Percentiles rank a stretch among this genome's conserved stretches.
Evolutionary conservation across 30 jellyfish, hydroid and myxozoan species (phyloP).

Genomic region (Chrysaora quinquecirrha): DNA sequence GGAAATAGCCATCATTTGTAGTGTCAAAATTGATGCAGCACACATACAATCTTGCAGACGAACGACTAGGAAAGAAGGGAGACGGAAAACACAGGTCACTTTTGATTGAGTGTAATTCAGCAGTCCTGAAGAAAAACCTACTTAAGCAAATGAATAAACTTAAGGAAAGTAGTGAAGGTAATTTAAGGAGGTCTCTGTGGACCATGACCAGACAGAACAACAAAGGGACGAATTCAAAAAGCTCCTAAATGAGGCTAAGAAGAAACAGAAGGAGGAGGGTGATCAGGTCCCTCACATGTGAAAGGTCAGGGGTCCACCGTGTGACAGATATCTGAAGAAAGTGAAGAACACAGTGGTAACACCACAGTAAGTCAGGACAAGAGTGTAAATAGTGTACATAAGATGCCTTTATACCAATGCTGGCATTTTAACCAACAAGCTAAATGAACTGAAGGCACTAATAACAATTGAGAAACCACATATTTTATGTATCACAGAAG

Average conservation of each 20-base stretch:
- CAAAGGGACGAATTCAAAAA: neutral
- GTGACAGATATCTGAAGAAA: neutral
- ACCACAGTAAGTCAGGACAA: too few species aligned
- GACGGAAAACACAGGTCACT: neutral
- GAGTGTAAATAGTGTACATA: neutral
- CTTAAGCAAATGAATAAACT: neutral
- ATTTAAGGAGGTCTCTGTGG: neutral
- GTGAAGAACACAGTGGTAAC: neutral
- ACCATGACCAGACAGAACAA: neutral
- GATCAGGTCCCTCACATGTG: neutral
- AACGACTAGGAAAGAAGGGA: neutral
- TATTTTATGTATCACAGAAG: neutral
- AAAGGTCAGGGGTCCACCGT: neutral
- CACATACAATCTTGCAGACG: neutral
- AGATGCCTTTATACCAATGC: conserved; percentile 2
- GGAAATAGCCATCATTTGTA: neutral
- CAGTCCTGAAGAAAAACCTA: neutral
- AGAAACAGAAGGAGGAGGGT: neutral
- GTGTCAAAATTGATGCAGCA: neutral
- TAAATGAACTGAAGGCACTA: neutral
- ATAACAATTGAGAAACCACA: neutral
- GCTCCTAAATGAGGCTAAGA: neutral
- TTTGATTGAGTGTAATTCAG: neutral
- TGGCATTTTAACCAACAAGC: neutral
- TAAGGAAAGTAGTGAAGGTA: neutral